A percentile compares a stretch with the other conserved stretches of the same genome.
phyloP scores from a whole-genome alignment of 2,113 vertebrate species.

The Callipepla californica region DNA sequence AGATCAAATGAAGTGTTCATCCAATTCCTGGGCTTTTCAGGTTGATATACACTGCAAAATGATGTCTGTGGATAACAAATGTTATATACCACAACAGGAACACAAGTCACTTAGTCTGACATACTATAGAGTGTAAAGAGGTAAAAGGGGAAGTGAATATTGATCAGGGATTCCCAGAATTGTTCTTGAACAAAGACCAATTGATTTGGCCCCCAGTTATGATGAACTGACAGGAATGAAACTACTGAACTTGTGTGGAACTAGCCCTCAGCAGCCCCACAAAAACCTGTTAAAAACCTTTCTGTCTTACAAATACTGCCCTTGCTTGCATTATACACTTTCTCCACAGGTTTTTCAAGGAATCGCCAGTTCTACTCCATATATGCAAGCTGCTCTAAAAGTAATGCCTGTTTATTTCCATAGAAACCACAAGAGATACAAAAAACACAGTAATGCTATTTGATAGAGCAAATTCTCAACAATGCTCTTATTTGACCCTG shows the following conservation, averaged over 20 bases:
- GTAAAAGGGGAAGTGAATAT: slow-evolving; percentile 4
- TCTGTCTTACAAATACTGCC: not conserved
- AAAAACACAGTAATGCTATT: not conserved
- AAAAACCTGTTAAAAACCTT: not conserved
- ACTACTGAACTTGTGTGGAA: not conserved
- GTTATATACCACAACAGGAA: not conserved
- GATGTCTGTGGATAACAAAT: not conserved
- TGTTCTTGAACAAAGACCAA: slow-evolving; percentile 6
- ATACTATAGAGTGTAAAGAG: not conserved
- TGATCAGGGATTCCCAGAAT: not conserved
- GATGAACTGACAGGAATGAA: not conserved
- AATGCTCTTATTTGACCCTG: not conserved
- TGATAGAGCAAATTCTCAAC: not conserved
- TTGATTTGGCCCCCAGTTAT: not conserved
- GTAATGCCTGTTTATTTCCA: not conserved
- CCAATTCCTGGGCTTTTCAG: not conserved
- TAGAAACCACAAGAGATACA: not conserved
- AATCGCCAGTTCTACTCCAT: not conserved
- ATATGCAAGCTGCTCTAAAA: not conserved
- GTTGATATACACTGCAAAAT: not conserved
- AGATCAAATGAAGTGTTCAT: not conserved
- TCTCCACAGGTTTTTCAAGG: not conserved
- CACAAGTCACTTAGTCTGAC: not conserved
- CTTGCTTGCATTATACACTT: not conserved
- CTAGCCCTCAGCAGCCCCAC: not conserved